Percentiles rank a stretch among this genome's conserved stretches.
Conservation (phyloP, 2,888 invertebrate species). For the Trachelus tabidus region DNA sequence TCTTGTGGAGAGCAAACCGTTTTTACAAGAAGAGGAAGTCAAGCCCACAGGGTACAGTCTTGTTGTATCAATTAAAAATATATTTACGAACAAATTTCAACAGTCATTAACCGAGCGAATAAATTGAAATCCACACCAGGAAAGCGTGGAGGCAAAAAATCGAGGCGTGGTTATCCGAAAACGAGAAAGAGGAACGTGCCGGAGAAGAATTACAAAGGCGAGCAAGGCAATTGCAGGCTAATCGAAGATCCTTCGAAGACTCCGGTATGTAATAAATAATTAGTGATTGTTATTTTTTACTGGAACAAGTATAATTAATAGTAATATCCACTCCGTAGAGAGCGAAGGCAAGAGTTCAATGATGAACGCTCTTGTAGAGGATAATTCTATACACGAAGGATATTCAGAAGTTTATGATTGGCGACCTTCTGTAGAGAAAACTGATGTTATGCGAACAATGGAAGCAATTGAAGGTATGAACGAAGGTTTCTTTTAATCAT, state of each 20-base stretch:
- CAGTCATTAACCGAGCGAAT: neutral
- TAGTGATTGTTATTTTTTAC: slow-evolving; percentile 3
- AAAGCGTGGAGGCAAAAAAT: slow-evolving; percentile 92
- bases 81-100: neutral
- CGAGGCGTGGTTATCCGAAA: slow-evolving; percentile 90
- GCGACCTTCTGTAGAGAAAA: slow-evolving; percentile 85
- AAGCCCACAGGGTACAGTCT: slow-evolving; percentile 70
- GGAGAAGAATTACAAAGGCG: slow-evolving; percentile 77
- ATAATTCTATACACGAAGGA: slow-evolving; percentile 69
- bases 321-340: slow-evolving; percentile 68
- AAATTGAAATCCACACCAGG: slow-evolving; percentile 40
- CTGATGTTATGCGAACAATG: slow-evolving; percentile 85
- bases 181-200: slow-evolving; percentile 82
- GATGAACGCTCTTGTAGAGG: slow-evolving; percentile 82
- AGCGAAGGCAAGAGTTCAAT: slow-evolving; percentile 78
- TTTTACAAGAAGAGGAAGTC: slow-evolving; percentile 68
- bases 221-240: slow-evolving; percentile 75
- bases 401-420: slow-evolving; percentile 81
- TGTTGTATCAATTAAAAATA: neutral
- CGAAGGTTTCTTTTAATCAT: neutral
- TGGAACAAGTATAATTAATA: slow-evolving; percentile 2
- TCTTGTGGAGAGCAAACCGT: slow-evolving; percentile 70
- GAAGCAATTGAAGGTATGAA: slow-evolving; percentile 84
- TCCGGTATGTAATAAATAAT: slow-evolving; percentile 71
- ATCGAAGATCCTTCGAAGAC: slow-evolving; percentile 86